A percentile compares a stretch with the other conserved stretches of the same genome.
Evolutionary conservation across 37 sponge, comb jelly and placozoan species (phyloP).

Genomic region (Ianthella basta): DNA sequence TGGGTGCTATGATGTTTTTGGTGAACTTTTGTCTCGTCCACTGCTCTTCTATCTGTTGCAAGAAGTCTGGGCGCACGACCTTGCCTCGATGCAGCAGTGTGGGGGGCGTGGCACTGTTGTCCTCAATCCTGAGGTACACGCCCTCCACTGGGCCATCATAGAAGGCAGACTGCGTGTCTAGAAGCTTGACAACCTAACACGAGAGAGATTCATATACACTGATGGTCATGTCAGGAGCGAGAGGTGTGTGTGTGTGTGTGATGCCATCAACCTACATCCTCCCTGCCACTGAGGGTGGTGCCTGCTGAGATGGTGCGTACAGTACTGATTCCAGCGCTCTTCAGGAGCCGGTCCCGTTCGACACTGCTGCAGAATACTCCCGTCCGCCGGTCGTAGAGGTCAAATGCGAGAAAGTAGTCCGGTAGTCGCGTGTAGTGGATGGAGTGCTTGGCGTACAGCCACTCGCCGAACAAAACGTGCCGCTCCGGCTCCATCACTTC

Average conservation of each 20-base stretch:
- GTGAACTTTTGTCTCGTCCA: slow-evolving; percentile 89
- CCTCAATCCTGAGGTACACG: slow-evolving; percentile 82
- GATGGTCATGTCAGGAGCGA: background rate
- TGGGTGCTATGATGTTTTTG: slow-evolving; percentile 72
- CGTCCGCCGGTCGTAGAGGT: slow-evolving; percentile 60
- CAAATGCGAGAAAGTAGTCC: slow-evolving; percentile 85
- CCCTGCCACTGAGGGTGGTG: slow-evolving; percentile 48
- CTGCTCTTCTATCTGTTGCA: slow-evolving; percentile 87
- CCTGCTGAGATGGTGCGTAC: slow-evolving; percentile 65
- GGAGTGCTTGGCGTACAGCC: slow-evolving; percentile 94
- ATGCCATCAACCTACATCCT: slow-evolving; percentile 58
- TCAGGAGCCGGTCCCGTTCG: slow-evolving; percentile 70
- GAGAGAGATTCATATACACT: background rate
- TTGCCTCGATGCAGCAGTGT: slow-evolving; percentile 61
- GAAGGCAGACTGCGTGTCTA: slow-evolving; percentile 68
- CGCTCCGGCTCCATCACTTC: slow-evolving; percentile 61
- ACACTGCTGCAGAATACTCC: slow-evolving; percentile 73
- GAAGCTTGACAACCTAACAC: slow-evolving; percentile 40
- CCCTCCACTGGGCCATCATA: slow-evolving; percentile 93
- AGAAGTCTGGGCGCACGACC: slow-evolving; percentile 86
- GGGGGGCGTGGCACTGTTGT: slow-evolving; percentile 37
- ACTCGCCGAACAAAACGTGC: slow-evolving; percentile 88
- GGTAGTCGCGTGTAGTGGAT: slow-evolving; percentile 89
- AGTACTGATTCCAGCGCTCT: slow-evolving; percentile 54
- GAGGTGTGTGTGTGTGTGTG: background rate